Evolutionary conservation across 1,140 invertebrate species (phyloP).

Genomic region (Chrysopa pallens): DNA sequence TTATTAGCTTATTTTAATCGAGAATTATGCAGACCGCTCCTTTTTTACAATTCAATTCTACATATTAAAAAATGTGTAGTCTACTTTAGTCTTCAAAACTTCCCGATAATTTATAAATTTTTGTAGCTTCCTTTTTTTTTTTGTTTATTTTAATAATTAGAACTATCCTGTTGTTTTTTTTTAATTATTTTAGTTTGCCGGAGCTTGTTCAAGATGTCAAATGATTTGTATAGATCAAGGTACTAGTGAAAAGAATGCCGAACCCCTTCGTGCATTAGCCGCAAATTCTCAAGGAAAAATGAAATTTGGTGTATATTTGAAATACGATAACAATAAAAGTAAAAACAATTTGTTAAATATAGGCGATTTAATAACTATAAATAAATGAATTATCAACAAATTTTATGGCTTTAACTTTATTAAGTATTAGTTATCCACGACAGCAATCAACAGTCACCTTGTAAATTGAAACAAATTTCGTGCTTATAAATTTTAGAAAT

Average conservation of each 20-base stretch:
- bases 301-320: constrained; percentile 58
- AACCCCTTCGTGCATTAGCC: constrained; percentile 68
- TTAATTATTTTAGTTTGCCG: constrained; percentile 38
- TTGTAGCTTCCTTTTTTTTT: not conserved
- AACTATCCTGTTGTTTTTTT: constrained; percentile 10
- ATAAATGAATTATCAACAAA: too few relatives aligned
- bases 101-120: not conserved
- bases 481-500: too few relatives aligned
- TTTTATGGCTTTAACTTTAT: too few relatives aligned
- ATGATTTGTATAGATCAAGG: constrained; percentile 87
- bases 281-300: constrained; percentile 54
- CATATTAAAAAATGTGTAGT: not conserved
- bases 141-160: not conserved
- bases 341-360: too few relatives aligned
- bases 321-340: constrained; percentile 14
- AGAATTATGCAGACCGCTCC: constrained; percentile 9
- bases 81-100: not conserved
- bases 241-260: constrained; percentile 59
- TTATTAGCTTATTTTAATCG: too few relatives aligned
- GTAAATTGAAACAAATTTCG: too few relatives aligned
- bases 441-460: too few relatives aligned
- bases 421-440: too few relatives aligned
- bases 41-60: constrained; percentile 2
- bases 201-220: constrained; percentile 73
- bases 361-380: too few relatives aligned